Percentiles rank a stretch among this genome's conserved stretches.
phyloP scores from a whole-genome alignment of 2,113 vertebrate species.

The Carollia perspicillata region DNA sequence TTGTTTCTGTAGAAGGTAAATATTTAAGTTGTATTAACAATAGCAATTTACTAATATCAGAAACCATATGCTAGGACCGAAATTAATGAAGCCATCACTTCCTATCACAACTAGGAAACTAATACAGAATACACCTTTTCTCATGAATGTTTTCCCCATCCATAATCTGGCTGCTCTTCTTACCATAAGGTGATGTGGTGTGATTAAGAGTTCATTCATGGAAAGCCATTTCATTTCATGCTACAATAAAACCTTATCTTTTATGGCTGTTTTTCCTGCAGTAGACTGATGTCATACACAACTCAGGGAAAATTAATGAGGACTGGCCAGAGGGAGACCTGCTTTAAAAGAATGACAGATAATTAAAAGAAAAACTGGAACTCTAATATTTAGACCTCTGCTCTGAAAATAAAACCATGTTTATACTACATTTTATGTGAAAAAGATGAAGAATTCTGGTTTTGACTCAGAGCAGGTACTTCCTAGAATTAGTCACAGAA shows the following conservation, averaged over 20 bases:
- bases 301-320: not conserved
- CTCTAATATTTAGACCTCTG: not conserved
- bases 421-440: not conserved
- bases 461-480: not conserved
- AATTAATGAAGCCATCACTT: not conserved
- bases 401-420: conserved; percentile 9
- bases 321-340: not conserved
- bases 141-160: not conserved
- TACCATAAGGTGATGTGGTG: not conserved
- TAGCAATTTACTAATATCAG: not conserved
- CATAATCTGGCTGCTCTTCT: not conserved
- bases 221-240: not conserved
- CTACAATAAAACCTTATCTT: not conserved
- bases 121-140: not conserved
- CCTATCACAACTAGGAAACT: not conserved
- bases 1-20: not conserved
- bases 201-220: not conserved
- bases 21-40: not conserved
- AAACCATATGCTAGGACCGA: not conserved
- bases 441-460: conserved; percentile 14
- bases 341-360: not conserved
- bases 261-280: not conserved
- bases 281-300: not conserved
- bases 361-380: not conserved
- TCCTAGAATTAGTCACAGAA: conserved; percentile 12